Evolutionary conservation across 2,797 vertebrate species (phyloP).

Genomic region (Arnoldichthys spilopterus): DNA sequence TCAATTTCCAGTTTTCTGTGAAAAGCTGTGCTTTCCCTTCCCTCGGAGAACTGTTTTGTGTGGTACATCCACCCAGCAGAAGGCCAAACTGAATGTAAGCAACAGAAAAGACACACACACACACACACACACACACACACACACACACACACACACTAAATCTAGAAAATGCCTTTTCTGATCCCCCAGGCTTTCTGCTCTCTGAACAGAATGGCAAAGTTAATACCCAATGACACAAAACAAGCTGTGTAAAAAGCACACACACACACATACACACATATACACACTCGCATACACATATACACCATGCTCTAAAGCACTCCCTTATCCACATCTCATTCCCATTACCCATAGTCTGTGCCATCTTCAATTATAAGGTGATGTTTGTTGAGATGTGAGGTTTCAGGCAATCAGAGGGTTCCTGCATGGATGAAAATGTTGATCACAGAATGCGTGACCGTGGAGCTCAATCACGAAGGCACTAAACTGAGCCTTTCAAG

Average conservation of each 20-base stretch:
- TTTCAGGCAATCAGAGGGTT: conserved; percentile 8
- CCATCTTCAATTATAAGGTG: conserved; percentile 38
- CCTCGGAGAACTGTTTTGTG: conserved; percentile 30
- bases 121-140: too few relatives aligned
- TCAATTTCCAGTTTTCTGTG: conserved; percentile 23
- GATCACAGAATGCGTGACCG: conserved; percentile 15
- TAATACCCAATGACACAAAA: conserved; percentile 45
- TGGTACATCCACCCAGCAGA: conserved; percentile 19
- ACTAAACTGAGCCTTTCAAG: not conserved
- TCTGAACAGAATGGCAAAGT: conserved; percentile 46
- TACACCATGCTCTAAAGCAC: conserved; percentile 26
- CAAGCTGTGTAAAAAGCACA: conserved; percentile 20
- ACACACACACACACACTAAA: not conserved
- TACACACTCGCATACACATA: conserved; percentile 31
- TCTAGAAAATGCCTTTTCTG: conserved; percentile 43
- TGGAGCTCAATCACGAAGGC: not conserved
- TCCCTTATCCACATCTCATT: conserved; percentile 29
- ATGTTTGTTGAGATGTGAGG: conserved; percentile 29
- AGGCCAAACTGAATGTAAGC: conserved; percentile 14
- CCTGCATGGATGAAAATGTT: conserved; percentile 26
- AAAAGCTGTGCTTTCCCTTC: conserved; percentile 13
- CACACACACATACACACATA: conserved; percentile 28
- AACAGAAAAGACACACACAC: not conserved
- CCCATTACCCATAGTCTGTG: conserved; percentile 24
- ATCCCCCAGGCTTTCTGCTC: conserved; percentile 37